phyloP scores from a whole-genome alignment of 2,888 invertebrate species.

The Alviniconcha strummeri region DNA sequence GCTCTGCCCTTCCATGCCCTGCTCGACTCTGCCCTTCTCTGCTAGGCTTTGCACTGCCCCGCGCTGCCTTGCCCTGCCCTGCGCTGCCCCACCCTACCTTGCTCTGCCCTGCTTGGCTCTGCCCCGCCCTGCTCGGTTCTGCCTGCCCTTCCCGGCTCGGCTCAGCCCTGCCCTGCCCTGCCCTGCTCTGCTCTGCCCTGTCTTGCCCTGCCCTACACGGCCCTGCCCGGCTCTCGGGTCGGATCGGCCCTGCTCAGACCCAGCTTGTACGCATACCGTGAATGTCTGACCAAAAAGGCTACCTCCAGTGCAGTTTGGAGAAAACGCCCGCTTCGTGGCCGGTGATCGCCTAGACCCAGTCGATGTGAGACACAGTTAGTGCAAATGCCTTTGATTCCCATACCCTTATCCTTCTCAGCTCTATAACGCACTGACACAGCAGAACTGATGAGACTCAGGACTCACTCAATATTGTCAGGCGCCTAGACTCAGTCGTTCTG shows the following conservation, averaged over 20 bases:
- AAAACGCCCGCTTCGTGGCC: no score
- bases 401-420: no score
- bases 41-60: conserved; percentile 1
- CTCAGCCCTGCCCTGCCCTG: not conserved
- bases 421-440: no score
- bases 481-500: no score
- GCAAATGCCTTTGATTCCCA: no score
- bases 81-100: not conserved
- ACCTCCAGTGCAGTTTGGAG: no score
- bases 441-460: no score
- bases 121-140: not conserved
- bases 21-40: not conserved
- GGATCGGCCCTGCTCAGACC: not conserved
- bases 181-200: not conserved
- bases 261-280: no score
- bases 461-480: no score
- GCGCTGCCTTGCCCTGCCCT: not conserved
- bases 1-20: not conserved
- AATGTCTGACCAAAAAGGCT: no score
- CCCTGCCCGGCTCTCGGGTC: not conserved
- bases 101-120: conserved; percentile 1
- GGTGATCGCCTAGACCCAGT: no score
- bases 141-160: not conserved
- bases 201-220: not conserved
- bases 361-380: no score